phyloP scores from a whole-genome alignment of 2,797 vertebrate genomes.

The Lithobates sylvaticus region DNA sequence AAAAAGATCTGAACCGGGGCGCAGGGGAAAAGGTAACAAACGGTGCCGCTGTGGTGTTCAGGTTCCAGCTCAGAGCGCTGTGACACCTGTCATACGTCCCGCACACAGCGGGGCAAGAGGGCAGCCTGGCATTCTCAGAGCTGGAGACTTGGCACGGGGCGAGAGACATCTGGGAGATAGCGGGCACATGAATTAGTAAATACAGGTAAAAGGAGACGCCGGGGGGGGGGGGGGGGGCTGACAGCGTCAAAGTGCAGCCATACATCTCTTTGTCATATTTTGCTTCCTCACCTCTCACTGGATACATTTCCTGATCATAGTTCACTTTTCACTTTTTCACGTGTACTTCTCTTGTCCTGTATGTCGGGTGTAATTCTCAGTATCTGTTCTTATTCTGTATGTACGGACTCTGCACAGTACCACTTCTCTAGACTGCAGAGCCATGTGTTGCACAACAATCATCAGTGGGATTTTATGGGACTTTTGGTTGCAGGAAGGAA shows the following conservation, averaged over 20 bases:
- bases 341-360: too few species aligned
- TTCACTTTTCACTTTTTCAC: too few species aligned
- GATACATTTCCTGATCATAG: too few species aligned
- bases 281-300: too few species aligned
- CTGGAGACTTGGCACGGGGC: constrained; percentile 30
- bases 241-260: constrained; percentile 18
- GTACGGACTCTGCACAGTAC: too few species aligned
- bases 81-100: constrained; percentile 30
- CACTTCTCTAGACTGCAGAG: too few species aligned
- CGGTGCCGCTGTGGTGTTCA: background rate
- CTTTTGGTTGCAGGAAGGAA: too few species aligned
- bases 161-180: constrained; percentile 55
- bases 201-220: constrained; percentile 46
- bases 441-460: too few species aligned
- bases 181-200: constrained; percentile 55
- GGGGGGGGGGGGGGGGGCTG: constrained; percentile 9
- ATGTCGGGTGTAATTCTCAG: too few species aligned
- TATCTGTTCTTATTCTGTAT: too few species aligned
- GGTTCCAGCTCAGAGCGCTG: constrained; percentile 25
- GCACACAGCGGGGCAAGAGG: background rate
- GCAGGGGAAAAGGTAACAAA: background rate
- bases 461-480: too few species aligned
- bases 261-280: background rate
- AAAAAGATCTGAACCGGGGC: constrained; percentile 22
- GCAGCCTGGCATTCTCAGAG: constrained; percentile 28